These are phyloP conservation scores for Salvelinus alpinus DNA, from an alignment of 2,113 vertebrate species.

Conservation along the genomic window DNA sequence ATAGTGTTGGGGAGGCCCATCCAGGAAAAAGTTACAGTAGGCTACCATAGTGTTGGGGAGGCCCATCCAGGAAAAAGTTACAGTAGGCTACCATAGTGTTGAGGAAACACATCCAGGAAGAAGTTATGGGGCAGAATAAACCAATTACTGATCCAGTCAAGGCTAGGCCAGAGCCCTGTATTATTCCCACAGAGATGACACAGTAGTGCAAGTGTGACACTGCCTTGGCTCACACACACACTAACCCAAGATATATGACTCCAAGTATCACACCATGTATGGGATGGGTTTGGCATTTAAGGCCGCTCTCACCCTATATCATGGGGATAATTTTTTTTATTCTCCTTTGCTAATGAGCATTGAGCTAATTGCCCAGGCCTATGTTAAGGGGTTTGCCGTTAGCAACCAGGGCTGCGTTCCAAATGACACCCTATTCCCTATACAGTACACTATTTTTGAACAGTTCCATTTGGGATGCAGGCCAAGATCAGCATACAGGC, in stretches of 20 bases:
- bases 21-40: conserved; percentile 16
- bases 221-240: conserved; percentile 26
- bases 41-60: conserved; percentile 8
- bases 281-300: conserved; percentile 9
- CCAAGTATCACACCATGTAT: conserved; percentile 34
- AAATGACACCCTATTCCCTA: not conserved
- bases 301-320: conserved; percentile 15
- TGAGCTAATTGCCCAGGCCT: conserved; percentile 30
- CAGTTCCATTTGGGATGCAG: too few relatives aligned
- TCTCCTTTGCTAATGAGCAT: conserved; percentile 35
- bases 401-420: not conserved
- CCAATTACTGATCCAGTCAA: conserved; percentile 55
- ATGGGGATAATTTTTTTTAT: conserved; percentile 20
- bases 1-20: too few relatives aligned
- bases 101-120: conserved; percentile 41
- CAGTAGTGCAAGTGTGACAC: conserved; percentile 38
- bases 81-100: not conserved
- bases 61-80: conserved; percentile 38
- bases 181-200: conserved; percentile 43
- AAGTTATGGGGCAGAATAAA: conserved; percentile 52
- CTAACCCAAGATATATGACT: conserved; percentile 32
- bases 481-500: conserved; percentile 11
- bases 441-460: not conserved
- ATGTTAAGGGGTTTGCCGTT: conserved; percentile 36
- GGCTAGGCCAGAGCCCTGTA: conserved; percentile 40